Evolutionary conservation across 2,888 invertebrate species (phyloP).

Genomic region (Neoaliturus tenellus): DNA sequence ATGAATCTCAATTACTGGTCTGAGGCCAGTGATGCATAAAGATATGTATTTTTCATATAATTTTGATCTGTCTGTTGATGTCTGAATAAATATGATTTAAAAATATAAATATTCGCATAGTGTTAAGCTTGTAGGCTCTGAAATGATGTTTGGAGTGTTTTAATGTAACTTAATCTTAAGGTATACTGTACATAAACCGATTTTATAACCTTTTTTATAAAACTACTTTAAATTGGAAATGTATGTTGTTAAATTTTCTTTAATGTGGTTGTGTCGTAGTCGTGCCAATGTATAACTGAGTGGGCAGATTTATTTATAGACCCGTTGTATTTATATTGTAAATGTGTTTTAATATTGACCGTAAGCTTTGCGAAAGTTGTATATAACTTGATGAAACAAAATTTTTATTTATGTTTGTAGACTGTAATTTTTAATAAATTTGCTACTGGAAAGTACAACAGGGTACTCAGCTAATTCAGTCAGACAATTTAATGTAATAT

Average conservation of each 20-base stretch:
- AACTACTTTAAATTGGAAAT: background rate
- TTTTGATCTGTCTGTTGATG: background rate
- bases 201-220: background rate
- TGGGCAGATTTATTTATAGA: background rate
- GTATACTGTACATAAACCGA: background rate
- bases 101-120: background rate
- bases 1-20: too few relatives aligned
- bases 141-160: background rate
- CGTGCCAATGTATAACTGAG: background rate
- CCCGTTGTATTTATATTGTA: background rate
- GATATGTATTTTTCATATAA: background rate
- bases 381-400: background rate
- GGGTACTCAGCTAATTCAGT: background rate
- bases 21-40: too few relatives aligned
- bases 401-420: background rate
- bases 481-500: background rate
- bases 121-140: background rate
- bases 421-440: background rate
- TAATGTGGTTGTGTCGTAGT: background rate
- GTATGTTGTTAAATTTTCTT: conserved; percentile 1
- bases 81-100: background rate
- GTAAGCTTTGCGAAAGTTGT: background rate
- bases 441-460: background rate
- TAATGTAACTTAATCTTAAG: background rate
- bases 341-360: background rate